Evolutionary conservation across 2,113 vertebrate species (phyloP).

Genomic region (Leptosomus discolor): DNA sequence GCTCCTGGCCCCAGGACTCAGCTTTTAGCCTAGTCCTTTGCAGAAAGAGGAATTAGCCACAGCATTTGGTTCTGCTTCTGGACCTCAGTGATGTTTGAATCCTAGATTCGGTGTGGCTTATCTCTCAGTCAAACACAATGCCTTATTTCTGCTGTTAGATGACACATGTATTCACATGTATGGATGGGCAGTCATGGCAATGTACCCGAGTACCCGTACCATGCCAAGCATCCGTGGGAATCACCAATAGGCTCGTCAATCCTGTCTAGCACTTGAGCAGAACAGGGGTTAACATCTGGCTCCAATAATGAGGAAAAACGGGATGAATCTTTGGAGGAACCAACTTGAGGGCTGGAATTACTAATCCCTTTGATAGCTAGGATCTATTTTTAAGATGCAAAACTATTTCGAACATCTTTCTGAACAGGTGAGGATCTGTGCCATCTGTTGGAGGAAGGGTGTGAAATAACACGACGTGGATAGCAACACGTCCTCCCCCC

Average conservation of each 20-base stretch:
- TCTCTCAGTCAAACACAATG: neutral
- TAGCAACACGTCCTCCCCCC: neutral
- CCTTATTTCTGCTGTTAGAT: neutral
- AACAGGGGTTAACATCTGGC: neutral
- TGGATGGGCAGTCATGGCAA: neutral
- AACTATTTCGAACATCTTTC: neutral
- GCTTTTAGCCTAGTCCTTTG: neutral
- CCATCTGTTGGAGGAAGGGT: slow-evolving; percentile 27
- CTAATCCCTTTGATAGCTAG: neutral
- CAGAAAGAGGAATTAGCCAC: neutral
- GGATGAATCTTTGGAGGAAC: neutral
- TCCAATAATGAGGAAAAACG: neutral
- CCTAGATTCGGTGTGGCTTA: neutral
- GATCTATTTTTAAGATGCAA: neutral
- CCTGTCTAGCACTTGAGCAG: neutral
- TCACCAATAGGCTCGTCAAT: neutral
- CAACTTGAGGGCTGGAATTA: neutral
- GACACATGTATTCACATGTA: neutral
- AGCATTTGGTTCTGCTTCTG: neutral
- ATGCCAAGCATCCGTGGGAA: neutral
- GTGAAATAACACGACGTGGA: neutral
- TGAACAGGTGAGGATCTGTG: slow-evolving; percentile 34
- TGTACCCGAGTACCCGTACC: neutral
- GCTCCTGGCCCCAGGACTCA: neutral
- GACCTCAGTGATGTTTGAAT: neutral